A percentile compares a stretch with the other conserved stretches of the same genome.
Conservation (phyloP, 2,113 vertebrate genomes). For the Actinemys pallida region DNA sequence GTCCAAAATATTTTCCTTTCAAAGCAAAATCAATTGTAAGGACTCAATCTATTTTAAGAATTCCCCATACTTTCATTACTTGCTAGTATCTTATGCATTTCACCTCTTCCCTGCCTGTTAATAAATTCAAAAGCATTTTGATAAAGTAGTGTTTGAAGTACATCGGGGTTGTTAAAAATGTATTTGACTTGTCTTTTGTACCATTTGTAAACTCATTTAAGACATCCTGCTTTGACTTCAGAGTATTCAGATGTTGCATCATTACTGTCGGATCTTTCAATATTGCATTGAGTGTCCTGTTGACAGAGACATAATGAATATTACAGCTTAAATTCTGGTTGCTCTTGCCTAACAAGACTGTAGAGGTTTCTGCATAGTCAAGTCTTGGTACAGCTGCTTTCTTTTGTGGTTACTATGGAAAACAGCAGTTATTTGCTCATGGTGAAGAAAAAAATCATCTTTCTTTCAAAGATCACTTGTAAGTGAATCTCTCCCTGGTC, state of each 20-base stretch:
- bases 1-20: neutral
- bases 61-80: neutral
- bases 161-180: neutral
- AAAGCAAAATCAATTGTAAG: neutral
- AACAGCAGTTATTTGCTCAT: neutral
- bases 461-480: neutral
- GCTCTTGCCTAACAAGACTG: neutral
- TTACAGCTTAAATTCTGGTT: neutral
- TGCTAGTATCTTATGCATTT: neutral
- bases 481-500: neutral
- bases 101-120: neutral
- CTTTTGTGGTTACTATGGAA: neutral
- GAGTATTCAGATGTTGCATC: neutral
- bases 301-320: conserved; percentile 14
- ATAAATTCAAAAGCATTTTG: neutral
- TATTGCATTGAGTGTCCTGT: neutral
- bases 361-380: neutral
- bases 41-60: neutral
- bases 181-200: neutral
- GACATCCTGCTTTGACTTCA: neutral
- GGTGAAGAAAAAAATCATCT: neutral
- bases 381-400: neutral
- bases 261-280: neutral
- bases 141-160: neutral
- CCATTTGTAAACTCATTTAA: neutral